A percentile compares a stretch with the other conserved stretches of the same genome.
These are phyloP conservation scores for Polydrusus tereticollis DNA, from an alignment of 2,888 invertebrate genomes.

Conservation along the genomic window DNA sequence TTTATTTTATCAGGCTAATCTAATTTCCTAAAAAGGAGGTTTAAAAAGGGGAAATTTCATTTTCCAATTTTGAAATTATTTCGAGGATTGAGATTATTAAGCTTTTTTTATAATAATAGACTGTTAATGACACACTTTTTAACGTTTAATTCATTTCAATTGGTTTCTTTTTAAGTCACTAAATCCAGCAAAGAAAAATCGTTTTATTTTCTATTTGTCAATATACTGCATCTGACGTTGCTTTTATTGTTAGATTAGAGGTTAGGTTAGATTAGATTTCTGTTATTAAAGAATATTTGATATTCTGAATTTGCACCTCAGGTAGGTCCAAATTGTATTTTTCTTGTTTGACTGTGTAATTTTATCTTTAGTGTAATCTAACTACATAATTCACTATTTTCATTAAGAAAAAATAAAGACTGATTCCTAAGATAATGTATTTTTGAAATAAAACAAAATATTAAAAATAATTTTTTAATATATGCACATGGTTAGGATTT, in stretches of 20 bases:
- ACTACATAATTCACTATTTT: background rate
- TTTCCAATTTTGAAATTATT: slow-evolving; percentile 15
- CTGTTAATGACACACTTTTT: slow-evolving; percentile 16
- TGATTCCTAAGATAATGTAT: too few relatives aligned
- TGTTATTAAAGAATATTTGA: slow-evolving; percentile 1
- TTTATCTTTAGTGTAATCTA: background rate
- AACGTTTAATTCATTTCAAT: slow-evolving; percentile 15
- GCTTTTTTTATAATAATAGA: background rate
- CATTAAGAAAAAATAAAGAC: background rate
- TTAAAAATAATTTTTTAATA: too few relatives aligned
- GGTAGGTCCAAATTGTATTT: background rate
- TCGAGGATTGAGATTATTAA: background rate
- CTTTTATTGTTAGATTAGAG: too few relatives aligned
- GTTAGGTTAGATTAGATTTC: too few relatives aligned
- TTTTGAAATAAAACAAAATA: too few relatives aligned
- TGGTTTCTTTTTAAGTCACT: slow-evolving; percentile 10
- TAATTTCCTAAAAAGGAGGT: background rate
- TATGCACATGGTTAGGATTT: too few relatives aligned
- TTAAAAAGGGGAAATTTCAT: background rate
- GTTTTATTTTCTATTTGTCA: slow-evolving; percentile 4
- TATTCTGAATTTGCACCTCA: background rate
- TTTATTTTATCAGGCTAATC: slow-evolving; percentile 14
- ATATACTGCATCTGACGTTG: background rate
- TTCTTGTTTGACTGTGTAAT: background rate
- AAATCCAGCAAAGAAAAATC: background rate